Evolutionary conservation across 2,888 invertebrate species (phyloP).

Genomic region (Girardia tigrina): DNA sequence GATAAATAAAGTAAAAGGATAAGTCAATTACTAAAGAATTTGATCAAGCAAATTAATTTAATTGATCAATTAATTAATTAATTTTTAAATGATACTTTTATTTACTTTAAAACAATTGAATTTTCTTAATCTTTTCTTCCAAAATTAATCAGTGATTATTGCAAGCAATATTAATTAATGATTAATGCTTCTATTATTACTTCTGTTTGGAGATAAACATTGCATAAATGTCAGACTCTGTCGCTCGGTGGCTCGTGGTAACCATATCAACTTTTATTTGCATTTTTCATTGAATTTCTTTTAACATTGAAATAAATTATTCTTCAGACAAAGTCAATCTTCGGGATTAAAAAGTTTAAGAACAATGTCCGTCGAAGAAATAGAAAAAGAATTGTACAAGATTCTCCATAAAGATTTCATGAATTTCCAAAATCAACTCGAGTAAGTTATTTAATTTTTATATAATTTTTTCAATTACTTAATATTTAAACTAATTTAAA

Average conservation of each 20-base stretch:
- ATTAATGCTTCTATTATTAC: background rate
- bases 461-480: background rate
- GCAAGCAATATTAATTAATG: background rate
- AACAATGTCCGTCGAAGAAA: constrained; percentile 5
- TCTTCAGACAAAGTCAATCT: background rate
- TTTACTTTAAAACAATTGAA: too few species aligned
- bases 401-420: constrained; percentile 3
- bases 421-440: constrained; percentile 5
- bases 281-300: background rate
- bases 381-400: background rate
- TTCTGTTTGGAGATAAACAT: background rate
- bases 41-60: too few species aligned
- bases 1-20: too few species aligned
- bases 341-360: background rate
- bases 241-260: background rate
- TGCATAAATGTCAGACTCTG: background rate
- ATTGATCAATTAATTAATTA: too few species aligned
- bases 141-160: too few species aligned
- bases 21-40: too few species aligned
- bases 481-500: background rate
- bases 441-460: constrained; percentile 8
- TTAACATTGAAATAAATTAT: background rate
- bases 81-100: too few species aligned
- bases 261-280: background rate
- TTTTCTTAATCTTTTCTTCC: too few species aligned